phyloP scores from a whole-genome alignment of 2,888 invertebrate genomes.

The Cylindroiulus punctatus region DNA sequence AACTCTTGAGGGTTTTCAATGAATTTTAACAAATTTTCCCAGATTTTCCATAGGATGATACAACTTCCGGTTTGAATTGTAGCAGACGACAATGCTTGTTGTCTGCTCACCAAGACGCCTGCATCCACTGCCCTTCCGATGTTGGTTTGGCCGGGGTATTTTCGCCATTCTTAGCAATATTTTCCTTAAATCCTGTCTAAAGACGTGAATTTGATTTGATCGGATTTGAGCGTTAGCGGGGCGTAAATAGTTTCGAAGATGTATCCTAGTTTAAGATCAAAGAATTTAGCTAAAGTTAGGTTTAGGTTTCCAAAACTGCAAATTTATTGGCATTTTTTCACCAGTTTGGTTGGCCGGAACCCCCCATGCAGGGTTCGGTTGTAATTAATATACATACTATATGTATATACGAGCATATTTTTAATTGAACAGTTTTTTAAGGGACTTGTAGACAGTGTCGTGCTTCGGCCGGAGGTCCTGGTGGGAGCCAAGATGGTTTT shows the following conservation, averaged over 20 bases:
- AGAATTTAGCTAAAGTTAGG: neutral
- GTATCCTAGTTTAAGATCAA: too few species aligned
- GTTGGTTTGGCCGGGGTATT: neutral
- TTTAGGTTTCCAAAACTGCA: neutral
- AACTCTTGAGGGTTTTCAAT: neutral
- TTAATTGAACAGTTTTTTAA: neutral
- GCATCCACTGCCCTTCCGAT: neutral
- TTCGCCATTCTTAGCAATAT: neutral
- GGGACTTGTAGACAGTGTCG: too few species aligned
- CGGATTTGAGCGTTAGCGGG: neutral
- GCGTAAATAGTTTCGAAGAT: neutral
- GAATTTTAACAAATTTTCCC: neutral
- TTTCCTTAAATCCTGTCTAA: neutral
- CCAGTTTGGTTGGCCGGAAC: neutral
- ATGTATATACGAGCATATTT: slow-evolving; percentile 16
- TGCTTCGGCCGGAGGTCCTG: too few species aligned
- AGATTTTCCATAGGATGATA: neutral
- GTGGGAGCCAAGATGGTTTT: neutral
- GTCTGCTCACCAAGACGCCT: neutral
- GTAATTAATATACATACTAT: slow-evolving; percentile 14
- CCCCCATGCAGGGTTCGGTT: neutral
- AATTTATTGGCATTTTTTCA: neutral
- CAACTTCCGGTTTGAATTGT: too few species aligned
- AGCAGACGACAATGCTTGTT: neutral
- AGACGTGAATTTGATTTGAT: neutral